Base-by-base conservation (phyloP, 2,888 invertebrate genomes). In the Ypsolopha sequella region DNA sequence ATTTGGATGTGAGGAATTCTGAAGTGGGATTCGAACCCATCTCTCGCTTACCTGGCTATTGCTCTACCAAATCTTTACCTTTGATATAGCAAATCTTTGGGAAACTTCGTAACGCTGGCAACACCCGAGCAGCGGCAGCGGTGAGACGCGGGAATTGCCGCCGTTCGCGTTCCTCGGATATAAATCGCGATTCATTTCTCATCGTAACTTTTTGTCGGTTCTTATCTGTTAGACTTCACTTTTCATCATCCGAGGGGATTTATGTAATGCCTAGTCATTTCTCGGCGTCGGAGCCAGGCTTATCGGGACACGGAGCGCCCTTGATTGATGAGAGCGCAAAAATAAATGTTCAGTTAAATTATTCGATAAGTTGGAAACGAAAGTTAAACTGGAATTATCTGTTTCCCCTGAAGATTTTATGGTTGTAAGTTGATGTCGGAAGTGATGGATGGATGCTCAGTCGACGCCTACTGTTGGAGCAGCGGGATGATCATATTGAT, bases 181-280 rank as follows among this genome's bases (percentile, higher is more conserved):
- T 77, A 87, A 87, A 87, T 87, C 81, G 86, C 85, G 82, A 85
- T 78, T 86, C 87, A 87, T 87, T 87, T 87, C 87, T 87, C 87
- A 87, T 87, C 85, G 87, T 80, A 87, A 87, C 84, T 87, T 87
- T 87, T 87, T 87, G 87, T 85, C 86, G 87, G 87, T 86, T 84
- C 87, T 87, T 87, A 87, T 87, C 87, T 87, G 87, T 87, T 84
- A 87, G 82, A 87, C 87, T 87, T 87, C 87, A 87, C 86, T 87
- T 87, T 87, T 87, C 87, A 87, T 87, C 87, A 87, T 87, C 87
- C 87, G 73, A 87, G 78, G 87, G 87, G 87, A 87, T 87, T 87
- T 87, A 87, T 87, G 87, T 87, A 87, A 87, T 87, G 87, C 87
- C 86, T 87, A 87, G 87, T 87, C 87, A 87, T 87, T 87, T 87